Percentiles rank a stretch among this genome's conserved stretches.
Conservation (phyloP, 2,797 vertebrate genomes). For the Otolemur crassicaudatus region DNA sequence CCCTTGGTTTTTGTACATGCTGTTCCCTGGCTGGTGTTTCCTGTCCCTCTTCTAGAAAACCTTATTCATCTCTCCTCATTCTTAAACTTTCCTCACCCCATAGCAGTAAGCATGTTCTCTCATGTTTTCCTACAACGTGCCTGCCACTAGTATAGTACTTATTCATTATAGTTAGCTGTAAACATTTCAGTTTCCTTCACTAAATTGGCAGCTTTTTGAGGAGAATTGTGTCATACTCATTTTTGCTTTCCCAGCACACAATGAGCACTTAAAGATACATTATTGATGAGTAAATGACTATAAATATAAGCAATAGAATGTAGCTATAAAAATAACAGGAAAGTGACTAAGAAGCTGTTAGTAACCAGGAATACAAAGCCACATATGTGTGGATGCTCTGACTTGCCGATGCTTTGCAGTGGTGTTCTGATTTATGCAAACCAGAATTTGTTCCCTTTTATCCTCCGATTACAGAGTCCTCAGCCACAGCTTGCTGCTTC, state of each 20-base stretch:
- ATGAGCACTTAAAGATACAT: background rate
- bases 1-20: background rate
- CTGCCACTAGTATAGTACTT: background rate
- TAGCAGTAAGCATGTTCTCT: background rate
- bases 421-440: background rate
- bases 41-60: background rate
- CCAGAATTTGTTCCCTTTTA: background rate
- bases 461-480: background rate
- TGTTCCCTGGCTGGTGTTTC: background rate
- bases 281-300: background rate
- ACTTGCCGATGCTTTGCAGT: background rate
- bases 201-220: background rate
- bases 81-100: background rate
- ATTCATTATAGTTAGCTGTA: background rate
- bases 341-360: background rate
- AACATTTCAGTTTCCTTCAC: background rate
- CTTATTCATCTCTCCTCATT: background rate
- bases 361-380: background rate
- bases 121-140: background rate
- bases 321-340: background rate
- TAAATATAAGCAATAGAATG: background rate
- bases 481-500: background rate
- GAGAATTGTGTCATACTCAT: background rate
- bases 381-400: background rate
- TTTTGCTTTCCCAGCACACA: slow-evolving; percentile 9